A percentile compares a stretch with the other conserved stretches of the same genome.
These are phyloP conservation scores for Gonioctena quinquepunctata DNA, from an alignment of 1,140 invertebrate species.

Conservation along the genomic window DNA sequence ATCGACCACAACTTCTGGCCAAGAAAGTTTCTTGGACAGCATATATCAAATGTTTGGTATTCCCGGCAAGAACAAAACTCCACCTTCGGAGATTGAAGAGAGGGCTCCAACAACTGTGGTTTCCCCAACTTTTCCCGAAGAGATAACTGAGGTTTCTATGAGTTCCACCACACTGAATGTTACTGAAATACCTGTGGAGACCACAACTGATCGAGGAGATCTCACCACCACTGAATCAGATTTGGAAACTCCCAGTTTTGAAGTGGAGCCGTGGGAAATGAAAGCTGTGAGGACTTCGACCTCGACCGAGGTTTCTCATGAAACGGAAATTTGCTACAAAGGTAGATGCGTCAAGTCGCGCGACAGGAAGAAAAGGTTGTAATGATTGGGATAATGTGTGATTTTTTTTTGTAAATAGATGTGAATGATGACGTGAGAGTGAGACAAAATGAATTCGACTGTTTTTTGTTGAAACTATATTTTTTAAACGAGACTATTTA, in stretches of 20 bases:
- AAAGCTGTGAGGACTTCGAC: constrained; percentile 65
- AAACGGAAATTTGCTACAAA: constrained; percentile 84
- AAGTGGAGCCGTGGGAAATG: constrained; percentile 60
- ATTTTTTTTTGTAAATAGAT: constrained; percentile 6
- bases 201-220: constrained; percentile 45
- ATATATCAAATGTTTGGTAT: constrained; percentile 54
- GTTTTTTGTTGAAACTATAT: neutral
- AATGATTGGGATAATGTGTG: neutral
- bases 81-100: neutral
- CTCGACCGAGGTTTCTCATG: constrained; percentile 78
- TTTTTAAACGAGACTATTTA: neutral
- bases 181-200: constrained; percentile 26
- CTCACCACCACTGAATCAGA: constrained; percentile 30
- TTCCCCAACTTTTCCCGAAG: constrained; percentile 35
- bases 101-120: constrained; percentile 13
- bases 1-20: neutral
- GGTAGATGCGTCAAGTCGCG: constrained; percentile 80
- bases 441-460: constrained; percentile 6
- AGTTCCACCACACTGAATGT: constrained; percentile 17
- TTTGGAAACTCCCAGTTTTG: constrained; percentile 47
- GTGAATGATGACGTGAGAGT: too few relatives aligned
- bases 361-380: constrained; percentile 32
- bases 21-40: constrained; percentile 50
- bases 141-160: constrained; percentile 34
- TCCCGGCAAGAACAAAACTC: neutral